Evolutionary conservation across 2,888 invertebrate species (phyloP).

Genomic region (Nesidiocoris tenuis): DNA sequence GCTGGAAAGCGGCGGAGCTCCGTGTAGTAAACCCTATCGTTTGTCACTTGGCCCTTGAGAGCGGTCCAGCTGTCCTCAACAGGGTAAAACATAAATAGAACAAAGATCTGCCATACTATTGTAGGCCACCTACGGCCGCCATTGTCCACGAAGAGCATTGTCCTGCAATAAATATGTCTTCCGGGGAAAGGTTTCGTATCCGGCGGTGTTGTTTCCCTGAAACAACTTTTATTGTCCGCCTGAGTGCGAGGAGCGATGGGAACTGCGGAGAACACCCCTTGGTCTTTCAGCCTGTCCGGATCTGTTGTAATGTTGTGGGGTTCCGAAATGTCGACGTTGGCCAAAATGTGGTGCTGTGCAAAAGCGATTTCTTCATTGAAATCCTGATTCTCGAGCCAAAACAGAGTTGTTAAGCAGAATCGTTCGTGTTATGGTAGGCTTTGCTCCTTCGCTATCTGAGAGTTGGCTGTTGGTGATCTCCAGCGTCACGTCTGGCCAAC

Average conservation of each 20-base stretch:
- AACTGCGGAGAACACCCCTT: conserved; percentile 1
- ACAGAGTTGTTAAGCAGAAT: no score
- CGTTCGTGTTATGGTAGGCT: no score
- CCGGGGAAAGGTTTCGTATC: not conserved
- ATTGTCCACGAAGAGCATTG: conserved; percentile 24
- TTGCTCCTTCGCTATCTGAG: no score
- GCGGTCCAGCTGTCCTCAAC: conserved; percentile 37
- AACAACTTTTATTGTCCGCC: conserved; percentile 34
- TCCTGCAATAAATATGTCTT: conserved; percentile 28
- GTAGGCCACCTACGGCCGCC: not conserved
- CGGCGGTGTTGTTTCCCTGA: conserved; percentile 10
- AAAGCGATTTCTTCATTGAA: no score
- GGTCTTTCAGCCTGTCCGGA: no score
- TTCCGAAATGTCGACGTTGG: no score
- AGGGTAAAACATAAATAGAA: conserved; percentile 38
- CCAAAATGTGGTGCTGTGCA: no score
- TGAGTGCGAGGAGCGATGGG: not conserved
- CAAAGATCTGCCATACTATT: conserved; percentile 27
- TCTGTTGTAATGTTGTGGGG: no score
- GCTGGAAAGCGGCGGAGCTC: not conserved
- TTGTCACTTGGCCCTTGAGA: conserved; percentile 37
- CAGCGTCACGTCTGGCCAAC: no score
- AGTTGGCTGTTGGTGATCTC: no score
- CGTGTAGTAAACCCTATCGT: conserved; percentile 33
- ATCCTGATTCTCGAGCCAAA: no score